Base-by-base conservation (phyloP, 2,888 invertebrate genomes). In the Gortyna flavago region DNA sequence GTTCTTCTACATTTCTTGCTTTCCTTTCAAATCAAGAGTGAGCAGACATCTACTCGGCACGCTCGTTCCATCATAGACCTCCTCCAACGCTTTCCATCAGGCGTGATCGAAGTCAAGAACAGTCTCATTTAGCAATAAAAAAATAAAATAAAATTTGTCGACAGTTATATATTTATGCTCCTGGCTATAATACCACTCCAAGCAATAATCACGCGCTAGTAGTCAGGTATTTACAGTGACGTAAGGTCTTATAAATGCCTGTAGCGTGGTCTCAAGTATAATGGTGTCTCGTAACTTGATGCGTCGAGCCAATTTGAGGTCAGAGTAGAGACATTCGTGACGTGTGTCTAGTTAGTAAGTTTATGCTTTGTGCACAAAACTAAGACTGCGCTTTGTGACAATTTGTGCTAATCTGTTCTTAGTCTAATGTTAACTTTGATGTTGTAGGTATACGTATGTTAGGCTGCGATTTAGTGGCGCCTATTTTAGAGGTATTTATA, bases 331-430 rank as follows among this genome's bases (percentile, higher is more conserved):
- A 59, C 59, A 29, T 76, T 69, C 62, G 5, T 21, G 35, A 32
- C 13, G 11, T 65, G 21, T n/a, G 21, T 38, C n/a, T 80, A 65
- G 51, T 76, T 64, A 59, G 59, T 54, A 76, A 80, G 68, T 80
- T 69, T 64, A 29, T 29, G 68, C 48, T 80, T 82, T 68, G 64
- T 68, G n/a, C n/a, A 13, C 25, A 54, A 29, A 72, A 62, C 51
- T 54, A 44, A 70, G 41, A 71, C 48, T 25, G 29, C 1, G 29
- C 18, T 62, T 44, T 44, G 41, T 54, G 32, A 2, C 62, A 64
- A 75, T 75, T 81, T 81, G 54, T 57, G 38, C 41, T 29, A n/a
- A 54, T 75, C 57, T 64, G 54, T 44, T 61, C 25, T n/a, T 41
- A 4, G 48, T 18, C 18, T 54, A 48, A 8, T n/a, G 16, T 38